phyloP scores from a whole-genome alignment of 2,888 invertebrate genomes.

The Cryptocheilus praepositus region DNA sequence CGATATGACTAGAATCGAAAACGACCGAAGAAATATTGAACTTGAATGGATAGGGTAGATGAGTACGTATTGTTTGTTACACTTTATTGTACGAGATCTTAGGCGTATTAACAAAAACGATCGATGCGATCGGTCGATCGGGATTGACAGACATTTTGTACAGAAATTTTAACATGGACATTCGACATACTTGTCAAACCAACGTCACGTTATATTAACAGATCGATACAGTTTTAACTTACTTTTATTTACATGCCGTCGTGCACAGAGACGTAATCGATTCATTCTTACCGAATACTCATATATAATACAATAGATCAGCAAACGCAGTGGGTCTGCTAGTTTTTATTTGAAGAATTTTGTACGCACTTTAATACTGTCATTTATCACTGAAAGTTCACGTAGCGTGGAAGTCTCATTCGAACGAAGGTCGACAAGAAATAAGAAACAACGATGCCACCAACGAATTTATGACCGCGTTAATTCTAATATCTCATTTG shows the following conservation, averaged over 20 bases:
- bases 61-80: conserved; percentile 21
- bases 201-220: conserved; percentile 18
- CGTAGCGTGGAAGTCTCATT: too few relatives aligned
- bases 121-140: conserved; percentile 22
- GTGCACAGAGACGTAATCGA: not conserved
- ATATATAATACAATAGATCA: not conserved
- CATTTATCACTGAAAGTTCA: conserved; percentile 5
- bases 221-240: conserved; percentile 24
- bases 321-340: too few relatives aligned
- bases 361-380: conserved; percentile 9
- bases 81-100: conserved; percentile 39
- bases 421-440: too few relatives aligned
- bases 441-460: too few relatives aligned
- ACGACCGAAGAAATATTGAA: too few relatives aligned
- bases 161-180: conserved; percentile 13
- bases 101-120: conserved; percentile 28
- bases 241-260: conserved; percentile 15
- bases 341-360: too few relatives aligned
- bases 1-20: too few relatives aligned
- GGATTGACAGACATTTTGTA: conserved; percentile 20
- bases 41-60: too few relatives aligned
- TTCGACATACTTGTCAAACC: conserved; percentile 21
- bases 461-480: too few relatives aligned
- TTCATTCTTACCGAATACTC: not conserved
- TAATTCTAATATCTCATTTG: too few relatives aligned